Percentiles rank a stretch among this genome's conserved stretches.
Evolutionary conservation across 2,888 invertebrate genomes (phyloP).

Genomic region (Caradrina kadenii): DNA sequence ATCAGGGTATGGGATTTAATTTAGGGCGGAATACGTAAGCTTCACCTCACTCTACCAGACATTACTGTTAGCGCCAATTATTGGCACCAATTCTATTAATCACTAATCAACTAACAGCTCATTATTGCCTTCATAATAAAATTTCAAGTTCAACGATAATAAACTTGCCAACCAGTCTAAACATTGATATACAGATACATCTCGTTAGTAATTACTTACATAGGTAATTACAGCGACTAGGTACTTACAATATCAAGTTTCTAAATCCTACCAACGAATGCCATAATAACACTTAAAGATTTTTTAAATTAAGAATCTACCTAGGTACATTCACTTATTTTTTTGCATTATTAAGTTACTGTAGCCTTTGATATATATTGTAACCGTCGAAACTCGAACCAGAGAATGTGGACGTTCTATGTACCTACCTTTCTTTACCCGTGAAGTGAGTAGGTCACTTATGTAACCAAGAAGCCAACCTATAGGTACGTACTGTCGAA

Average conservation of each 20-base stretch:
- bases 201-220: no score
- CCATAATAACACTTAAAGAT: no score
- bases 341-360: no score
- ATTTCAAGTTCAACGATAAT: constrained; percentile 14
- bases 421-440: constrained; percentile 6
- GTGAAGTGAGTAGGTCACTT: constrained; percentile 47
- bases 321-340: no score
- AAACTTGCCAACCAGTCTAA: constrained; percentile 29
- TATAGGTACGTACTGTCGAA: constrained; percentile 51
- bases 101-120: constrained; percentile 20
- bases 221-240: not conserved
- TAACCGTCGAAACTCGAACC: not conserved
- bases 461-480: constrained; percentile 35
- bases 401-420: not conserved
- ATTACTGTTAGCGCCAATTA: constrained; percentile 29
- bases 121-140: constrained; percentile 16
- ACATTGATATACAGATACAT: not conserved
- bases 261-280: no score
- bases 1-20: constrained; percentile 29
- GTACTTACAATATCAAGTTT: no score
- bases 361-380: no score
- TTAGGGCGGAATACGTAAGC: constrained; percentile 28
- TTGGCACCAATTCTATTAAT: constrained; percentile 36
- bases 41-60: constrained; percentile 29
- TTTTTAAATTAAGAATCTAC: no score